Evolutionary conservation across 2,113 vertebrate species (phyloP).

Genomic region (Myodes glareolus): DNA sequence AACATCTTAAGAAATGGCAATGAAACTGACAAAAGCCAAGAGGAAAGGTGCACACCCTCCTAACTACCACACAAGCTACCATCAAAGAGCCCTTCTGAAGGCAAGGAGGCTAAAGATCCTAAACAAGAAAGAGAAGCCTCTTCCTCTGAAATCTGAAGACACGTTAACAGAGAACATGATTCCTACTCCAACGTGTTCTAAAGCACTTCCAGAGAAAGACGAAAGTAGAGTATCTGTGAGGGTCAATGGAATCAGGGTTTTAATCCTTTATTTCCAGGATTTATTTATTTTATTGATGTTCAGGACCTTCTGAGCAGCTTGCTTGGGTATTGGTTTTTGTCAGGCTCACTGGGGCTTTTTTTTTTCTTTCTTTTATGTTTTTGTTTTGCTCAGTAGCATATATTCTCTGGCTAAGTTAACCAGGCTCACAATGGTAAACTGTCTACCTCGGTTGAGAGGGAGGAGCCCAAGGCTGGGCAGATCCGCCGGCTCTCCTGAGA

Average conservation of each 20-base stretch:
- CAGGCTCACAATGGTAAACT: not conserved
- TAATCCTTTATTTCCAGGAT: not conserved
- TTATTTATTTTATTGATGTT: no score
- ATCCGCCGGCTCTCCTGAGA: not conserved
- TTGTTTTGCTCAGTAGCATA: not conserved
- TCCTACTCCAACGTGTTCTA: not conserved
- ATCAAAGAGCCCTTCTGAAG: not conserved
- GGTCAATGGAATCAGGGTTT: not conserved
- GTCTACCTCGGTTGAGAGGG: not conserved
- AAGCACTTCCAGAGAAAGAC: constrained; percentile 13
- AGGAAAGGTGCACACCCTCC: not conserved
- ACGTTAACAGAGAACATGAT: not conserved
- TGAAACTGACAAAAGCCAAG: not conserved
- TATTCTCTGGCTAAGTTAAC: not conserved
- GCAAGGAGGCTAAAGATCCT: not conserved
- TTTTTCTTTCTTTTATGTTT: not conserved
- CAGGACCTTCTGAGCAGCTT: not conserved
- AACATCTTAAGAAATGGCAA: not conserved
- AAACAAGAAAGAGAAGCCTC: not conserved
- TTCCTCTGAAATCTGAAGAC: not conserved
- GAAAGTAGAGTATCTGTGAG: not conserved
- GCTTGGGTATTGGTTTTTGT: not conserved
- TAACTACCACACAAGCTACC: not conserved
- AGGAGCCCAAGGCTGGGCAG: not conserved
- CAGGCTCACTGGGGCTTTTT: not conserved